These are phyloP conservation scores for Vombatus ursinus DNA, from an alignment of 2,113 vertebrate species.

Conservation along the genomic window DNA sequence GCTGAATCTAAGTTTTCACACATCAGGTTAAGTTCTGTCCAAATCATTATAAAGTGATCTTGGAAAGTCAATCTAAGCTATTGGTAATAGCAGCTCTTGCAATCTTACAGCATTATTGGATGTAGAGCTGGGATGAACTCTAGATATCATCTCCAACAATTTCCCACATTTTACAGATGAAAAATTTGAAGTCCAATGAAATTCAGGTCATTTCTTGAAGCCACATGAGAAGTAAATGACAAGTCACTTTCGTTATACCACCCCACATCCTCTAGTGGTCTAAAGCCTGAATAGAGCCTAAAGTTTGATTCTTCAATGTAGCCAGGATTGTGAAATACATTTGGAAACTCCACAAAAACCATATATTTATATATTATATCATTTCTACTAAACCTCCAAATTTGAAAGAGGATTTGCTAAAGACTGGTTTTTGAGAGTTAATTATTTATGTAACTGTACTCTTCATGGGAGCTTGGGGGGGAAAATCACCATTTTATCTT, in stretches of 20 bases:
- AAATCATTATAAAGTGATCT: neutral
- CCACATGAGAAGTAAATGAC: neutral
- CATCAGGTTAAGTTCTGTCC: neutral
- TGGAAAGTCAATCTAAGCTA: neutral
- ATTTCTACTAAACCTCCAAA: neutral
- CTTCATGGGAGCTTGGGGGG: neutral
- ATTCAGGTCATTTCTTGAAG: neutral
- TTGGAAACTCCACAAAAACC: neutral
- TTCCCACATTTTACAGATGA: neutral
- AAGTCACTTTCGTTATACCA: neutral
- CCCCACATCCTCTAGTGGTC: neutral
- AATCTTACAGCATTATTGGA: neutral
- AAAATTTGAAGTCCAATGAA: neutral
- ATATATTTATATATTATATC: neutral
- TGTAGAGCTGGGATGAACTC: neutral
- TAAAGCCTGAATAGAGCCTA: neutral
- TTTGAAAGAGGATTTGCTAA: neutral
- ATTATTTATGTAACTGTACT: neutral
- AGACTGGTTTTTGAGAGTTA: neutral
- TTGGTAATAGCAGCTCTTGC: neutral
- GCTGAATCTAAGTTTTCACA: slow-evolving; percentile 1
- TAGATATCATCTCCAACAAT: neutral
- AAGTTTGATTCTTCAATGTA: neutral
- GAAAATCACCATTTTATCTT: neutral
- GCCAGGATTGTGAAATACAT: neutral